Base-by-base conservation (phyloP, 37 sponge, comb jelly and placozoan species). In the Geodia barretti region DNA sequence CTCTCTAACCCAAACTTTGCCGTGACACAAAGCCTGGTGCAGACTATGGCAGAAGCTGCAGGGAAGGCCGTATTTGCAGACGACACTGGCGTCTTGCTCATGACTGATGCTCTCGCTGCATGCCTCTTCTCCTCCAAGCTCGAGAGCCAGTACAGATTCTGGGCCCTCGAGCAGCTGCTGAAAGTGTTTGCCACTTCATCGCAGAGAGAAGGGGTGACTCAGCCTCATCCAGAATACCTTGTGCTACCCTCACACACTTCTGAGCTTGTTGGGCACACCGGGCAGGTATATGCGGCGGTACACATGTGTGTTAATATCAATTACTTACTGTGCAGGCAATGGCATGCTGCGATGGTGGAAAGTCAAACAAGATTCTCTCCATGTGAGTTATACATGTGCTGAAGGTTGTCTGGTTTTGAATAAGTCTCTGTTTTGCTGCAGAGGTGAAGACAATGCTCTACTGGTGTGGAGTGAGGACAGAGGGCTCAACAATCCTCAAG, bases 41-140 rank as follows among this genome's bases (percentile, higher is more conserved):
- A 87, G 71, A 80, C 63, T 4, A 33, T 81, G 62, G 72, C 78
- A 0, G 68, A 81, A 9, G 54, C 62, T 37, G 42, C 76, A 14
- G 78, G 64, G 14, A 74, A 74, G 64, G 2, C 63, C 11, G 25
- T 40, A 1, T n/a, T 25, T 21, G 31, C 70, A 33, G 68, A 4
- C 41, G 39, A 19, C 2, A 40, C 34, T 43, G 77, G 64, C 8
- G 30, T 85, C 34, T 3, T 81, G 35, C 42, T 36, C 58, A 68
- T 91, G 62, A 76, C 65, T 8, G 79, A 92, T 75, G 93, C 82
- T 1, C 82, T 92, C 5, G 91, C 93, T 41, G 92, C 92, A 30
- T 92, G 93, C 47, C 21, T 84, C 59, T 71, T 85, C 61, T 89
- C 91, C 17, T 71, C 73, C 29, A 84, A 81, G 35, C 72, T 92